Evolutionary conservation across 1,140 invertebrate genomes (phyloP), one percentile per base, ranked within the genome.

Genomic region (Lepidurus arcticus): DNA sequence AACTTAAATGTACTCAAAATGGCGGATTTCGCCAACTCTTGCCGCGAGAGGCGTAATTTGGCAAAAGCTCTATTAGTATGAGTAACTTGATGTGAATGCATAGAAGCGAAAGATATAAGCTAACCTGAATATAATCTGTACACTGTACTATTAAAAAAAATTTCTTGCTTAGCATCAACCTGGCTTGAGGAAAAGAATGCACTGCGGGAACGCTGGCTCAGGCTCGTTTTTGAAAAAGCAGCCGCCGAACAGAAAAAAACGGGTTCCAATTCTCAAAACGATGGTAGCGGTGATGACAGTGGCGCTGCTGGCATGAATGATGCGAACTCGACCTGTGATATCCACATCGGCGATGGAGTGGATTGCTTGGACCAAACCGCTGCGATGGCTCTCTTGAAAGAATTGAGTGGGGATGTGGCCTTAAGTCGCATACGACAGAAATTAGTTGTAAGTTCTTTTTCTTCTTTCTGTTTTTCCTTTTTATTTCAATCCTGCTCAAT

Each of bases 181-280:
- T 82, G 78, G 43, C 77, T 83, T 53, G 86, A 85, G 81, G 87
- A 87, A 77, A 84, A 85, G 79, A 85, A 87, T 79, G 85, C 85
- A 73, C 84, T 88, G 82, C 83, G 88, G 81, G 87, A 86, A 80
- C 84, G 84, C 74, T 90, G 89, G 89, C 83, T 90, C 74, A 82
- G 83, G 80, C 85, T 88, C 76, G 84, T 88, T 81, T 90, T 90
- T 82, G 83, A 87, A 78, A 82, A 85, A 73, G 87, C 87, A 6
- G 86, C 88, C 76, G 82, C 82, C 9, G 85, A 88, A 42, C 82
- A 34, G 26, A 76, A 47, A 21, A 47, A 76, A 34, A 47, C 43
- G 13, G 13, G 53, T 65, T 7, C 21, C 53, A 65, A 16, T 65
- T 65, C 21, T 65, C 53, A 65, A 7, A 65, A 65, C 53, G 53